phyloP scores from a whole-genome alignment of 2,888 invertebrate genomes.

The Trachelus stipa region DNA sequence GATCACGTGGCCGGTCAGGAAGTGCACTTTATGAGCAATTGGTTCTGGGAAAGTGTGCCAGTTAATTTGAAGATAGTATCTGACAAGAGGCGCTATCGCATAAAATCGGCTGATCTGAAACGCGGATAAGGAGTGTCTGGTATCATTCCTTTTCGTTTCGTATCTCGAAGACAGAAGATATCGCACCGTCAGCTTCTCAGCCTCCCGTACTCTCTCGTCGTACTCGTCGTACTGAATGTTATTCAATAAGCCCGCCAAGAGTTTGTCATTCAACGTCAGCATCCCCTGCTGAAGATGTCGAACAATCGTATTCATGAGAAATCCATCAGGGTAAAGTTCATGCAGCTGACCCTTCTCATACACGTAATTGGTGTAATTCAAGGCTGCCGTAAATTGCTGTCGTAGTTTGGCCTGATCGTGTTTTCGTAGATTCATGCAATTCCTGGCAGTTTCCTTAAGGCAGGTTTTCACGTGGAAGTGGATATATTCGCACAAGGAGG shows the following conservation, averaged over 20 bases:
- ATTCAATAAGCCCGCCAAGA: slow-evolving; percentile 36
- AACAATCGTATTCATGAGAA: slow-evolving; percentile 28
- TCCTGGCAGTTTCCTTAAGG: slow-evolving; percentile 30
- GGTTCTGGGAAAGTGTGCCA: neutral
- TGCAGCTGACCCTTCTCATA: slow-evolving; percentile 21
- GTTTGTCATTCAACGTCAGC: slow-evolving; percentile 26
- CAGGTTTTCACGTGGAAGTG: slow-evolving; percentile 27
- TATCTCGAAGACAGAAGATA: neutral
- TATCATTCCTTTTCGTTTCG: too few species aligned
- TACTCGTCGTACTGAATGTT: slow-evolving; percentile 37
- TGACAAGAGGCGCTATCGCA: neutral
- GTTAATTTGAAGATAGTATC: neutral
- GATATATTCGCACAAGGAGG: slow-evolving; percentile 36
- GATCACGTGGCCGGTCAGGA: slow-evolving; percentile 33
- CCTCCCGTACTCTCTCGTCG: slow-evolving; percentile 34
- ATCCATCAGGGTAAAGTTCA: slow-evolving; percentile 28
- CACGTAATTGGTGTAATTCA: slow-evolving; percentile 19
- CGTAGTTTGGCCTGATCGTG: slow-evolving; percentile 13
- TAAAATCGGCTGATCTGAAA: neutral
- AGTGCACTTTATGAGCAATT: slow-evolving; percentile 18
- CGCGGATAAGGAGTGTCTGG: neutral
- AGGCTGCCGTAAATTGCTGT: neutral
- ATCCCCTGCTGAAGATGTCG: slow-evolving; percentile 23
- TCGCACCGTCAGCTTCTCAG: slow-evolving; percentile 32
- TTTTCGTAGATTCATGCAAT: slow-evolving; percentile 26